A percentile compares a stretch with the other conserved stretches of the same genome.
Evolutionary conservation across 1,140 invertebrate genomes (phyloP).

Genomic region (Caenorhabditis tropicalis): DNA sequence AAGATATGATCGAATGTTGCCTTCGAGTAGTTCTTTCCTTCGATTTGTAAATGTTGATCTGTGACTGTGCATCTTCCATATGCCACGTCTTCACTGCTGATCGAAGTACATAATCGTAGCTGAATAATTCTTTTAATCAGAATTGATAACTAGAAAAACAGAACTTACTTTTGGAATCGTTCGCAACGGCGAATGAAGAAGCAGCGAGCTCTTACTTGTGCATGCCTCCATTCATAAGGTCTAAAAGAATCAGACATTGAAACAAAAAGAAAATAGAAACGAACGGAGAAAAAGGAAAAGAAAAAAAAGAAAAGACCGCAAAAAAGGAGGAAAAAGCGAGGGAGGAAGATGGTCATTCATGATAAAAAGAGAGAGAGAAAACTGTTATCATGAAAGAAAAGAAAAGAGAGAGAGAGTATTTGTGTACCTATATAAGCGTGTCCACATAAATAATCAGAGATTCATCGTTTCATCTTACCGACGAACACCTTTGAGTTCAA

Average conservation of each 20-base stretch:
- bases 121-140: not conserved
- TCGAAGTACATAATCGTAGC: constrained; percentile 38
- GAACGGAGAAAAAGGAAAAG: not conserved
- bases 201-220: constrained; percentile 37
- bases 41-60: constrained; percentile 45
- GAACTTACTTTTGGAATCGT: constrained; percentile 42
- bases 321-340: not conserved
- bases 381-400: constrained; percentile 26
- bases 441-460: constrained; percentile 36
- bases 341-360: constrained; percentile 1
- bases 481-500: not conserved
- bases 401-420: not conserved
- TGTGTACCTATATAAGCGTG: constrained; percentile 30
- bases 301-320: not conserved
- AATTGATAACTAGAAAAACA: not conserved
- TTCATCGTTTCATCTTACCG: constrained; percentile 19
- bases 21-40: constrained; percentile 46
- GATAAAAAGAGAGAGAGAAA: constrained; percentile 18
- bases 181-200: constrained; percentile 47
- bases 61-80: not conserved
- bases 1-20: constrained; percentile 40
- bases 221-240: constrained; percentile 43
- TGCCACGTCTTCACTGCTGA: constrained; percentile 40
- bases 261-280: not conserved
- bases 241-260: not conserved